Evolutionary conservation across 2,888 invertebrate species (phyloP).

Genomic region (Drosophila fungiperda): DNA sequence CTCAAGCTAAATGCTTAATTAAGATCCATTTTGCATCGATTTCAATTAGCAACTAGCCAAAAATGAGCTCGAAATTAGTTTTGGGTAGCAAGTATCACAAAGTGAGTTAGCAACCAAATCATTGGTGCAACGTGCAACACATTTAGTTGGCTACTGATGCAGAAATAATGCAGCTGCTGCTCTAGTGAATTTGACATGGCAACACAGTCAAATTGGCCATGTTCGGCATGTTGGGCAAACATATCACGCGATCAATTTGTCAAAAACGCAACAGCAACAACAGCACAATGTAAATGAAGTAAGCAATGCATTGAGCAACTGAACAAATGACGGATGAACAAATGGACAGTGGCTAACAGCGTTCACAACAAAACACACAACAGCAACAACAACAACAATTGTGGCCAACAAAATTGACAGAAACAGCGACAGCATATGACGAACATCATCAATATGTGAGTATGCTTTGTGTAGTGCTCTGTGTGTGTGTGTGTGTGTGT

Average conservation of each 20-base stretch:
- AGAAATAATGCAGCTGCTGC: constrained; percentile 32
- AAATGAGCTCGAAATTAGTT: constrained; percentile 1
- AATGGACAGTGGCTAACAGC: constrained; percentile 9
- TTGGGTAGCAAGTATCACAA: background rate
- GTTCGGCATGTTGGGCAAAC: constrained; percentile 53
- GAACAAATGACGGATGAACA: constrained; percentile 40
- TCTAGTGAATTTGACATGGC: constrained; percentile 10
- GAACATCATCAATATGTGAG: constrained; percentile 75
- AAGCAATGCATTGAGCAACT: constrained; percentile 49
- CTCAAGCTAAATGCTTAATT: background rate
- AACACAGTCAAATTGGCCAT: constrained; percentile 38
- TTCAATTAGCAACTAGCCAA: background rate
- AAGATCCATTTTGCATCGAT: background rate
- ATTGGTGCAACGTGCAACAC: constrained; percentile 4
- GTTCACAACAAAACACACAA: constrained; percentile 4
- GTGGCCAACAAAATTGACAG: constrained; percentile 71
- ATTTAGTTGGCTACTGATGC: constrained; percentile 16
- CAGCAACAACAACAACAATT: constrained; percentile 33
- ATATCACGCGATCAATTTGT: constrained; percentile 81
- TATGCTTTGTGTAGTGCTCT: background rate
- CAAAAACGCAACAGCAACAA: constrained; percentile 45
- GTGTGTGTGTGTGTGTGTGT: constrained; percentile 8
- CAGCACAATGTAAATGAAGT: constrained; percentile 39
- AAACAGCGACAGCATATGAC: constrained; percentile 61
- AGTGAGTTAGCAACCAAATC: background rate